Percentiles rank a stretch among this genome's conserved stretches.
Evolutionary conservation across 2,113 vertebrate species (phyloP).

Genomic region (Lipophrys pholis): DNA sequence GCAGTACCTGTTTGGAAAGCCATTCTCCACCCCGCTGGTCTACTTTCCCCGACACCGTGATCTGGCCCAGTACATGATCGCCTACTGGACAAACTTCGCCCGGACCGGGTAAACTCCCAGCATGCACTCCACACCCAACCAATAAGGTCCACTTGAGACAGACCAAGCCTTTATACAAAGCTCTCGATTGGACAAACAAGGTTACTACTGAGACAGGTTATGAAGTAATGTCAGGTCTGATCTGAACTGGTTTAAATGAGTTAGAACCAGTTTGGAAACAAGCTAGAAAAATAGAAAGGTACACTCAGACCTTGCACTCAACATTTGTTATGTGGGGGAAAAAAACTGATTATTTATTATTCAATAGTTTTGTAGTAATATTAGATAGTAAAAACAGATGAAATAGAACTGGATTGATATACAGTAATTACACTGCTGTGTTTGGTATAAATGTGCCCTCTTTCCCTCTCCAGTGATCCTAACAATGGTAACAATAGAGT

Average conservation of each 20-base stretch:
- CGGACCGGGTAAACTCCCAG: constrained; percentile 82
- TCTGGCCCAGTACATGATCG: constrained; percentile 84
- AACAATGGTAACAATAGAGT: constrained; percentile 76
- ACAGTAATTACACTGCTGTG: neutral
- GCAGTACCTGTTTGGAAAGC: constrained; percentile 91
- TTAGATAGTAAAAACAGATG: neutral
- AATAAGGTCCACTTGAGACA: neutral
- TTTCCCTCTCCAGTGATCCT: constrained; percentile 81
- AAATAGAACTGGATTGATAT: neutral
- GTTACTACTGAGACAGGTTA: neutral
- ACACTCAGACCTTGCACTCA: no score
- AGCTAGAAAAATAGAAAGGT: no score
- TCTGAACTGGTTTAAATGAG: neutral
- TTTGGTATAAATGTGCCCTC: neutral
- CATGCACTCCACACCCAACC: constrained; percentile 17
- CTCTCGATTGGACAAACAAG: neutral
- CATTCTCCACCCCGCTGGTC: constrained; percentile 78
- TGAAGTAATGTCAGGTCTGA: neutral
- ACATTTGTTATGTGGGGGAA: no score
- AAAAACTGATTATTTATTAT: no score
- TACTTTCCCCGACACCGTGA: constrained; percentile 85
- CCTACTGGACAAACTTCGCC: constrained; percentile 94
- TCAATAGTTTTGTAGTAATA: neutral
- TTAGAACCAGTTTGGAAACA: neutral
- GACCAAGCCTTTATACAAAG: neutral